Base-by-base conservation (phyloP, 2,888 invertebrate genomes). In the Caenorhabditis sp. region DNA sequence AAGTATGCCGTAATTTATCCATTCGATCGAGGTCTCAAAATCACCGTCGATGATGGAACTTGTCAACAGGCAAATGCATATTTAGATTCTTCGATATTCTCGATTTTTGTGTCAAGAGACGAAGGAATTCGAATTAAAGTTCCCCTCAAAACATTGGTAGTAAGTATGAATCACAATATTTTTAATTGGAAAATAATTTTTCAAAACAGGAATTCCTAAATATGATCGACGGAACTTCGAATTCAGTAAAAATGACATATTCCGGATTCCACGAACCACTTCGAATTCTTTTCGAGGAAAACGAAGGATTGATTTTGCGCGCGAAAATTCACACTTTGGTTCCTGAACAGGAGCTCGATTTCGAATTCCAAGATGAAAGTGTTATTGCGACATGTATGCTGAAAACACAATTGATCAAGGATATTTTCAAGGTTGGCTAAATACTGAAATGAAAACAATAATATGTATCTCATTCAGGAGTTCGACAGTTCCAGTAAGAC, bases 41-140 rank as follows among this genome's bases (percentile, higher is more conserved):
- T 78, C 17, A 75, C 72, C 8, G 69, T 69, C 1, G 77, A 78
- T 31, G 77, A 78, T 49, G 63, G 61, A 36, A 56, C 54, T 14
- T 78, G 63, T 60, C 71, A 78, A 52, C 77, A 75, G 58, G 77
- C 77, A 0, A 72, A 58, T 17, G 70, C 63, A 5, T 78, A 70
- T 54, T 56, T 78, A 1, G 67, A 71, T 27, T 38, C 71, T 0
- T 17, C 71, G 5, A 64, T 75, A 14, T 78, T 78, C 63, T 68
- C 69, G 7, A 53, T 31, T 21, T 78, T 67, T 59, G 54, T 53
- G 10, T 57, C 71, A n/a, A n/a, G 62, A 50, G 74, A 74, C 23
- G 67, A 75, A 2, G 54, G 43, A 23, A 57, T 75, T 20, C 43
- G 36, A 17, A 49, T 78, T 38, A 63, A 69, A 53, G 8, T 75